Evolutionary conservation across 1,140 invertebrate genomes (phyloP), one percentile per base, ranked within the genome.

Genomic region (Goniozus legneri): DNA sequence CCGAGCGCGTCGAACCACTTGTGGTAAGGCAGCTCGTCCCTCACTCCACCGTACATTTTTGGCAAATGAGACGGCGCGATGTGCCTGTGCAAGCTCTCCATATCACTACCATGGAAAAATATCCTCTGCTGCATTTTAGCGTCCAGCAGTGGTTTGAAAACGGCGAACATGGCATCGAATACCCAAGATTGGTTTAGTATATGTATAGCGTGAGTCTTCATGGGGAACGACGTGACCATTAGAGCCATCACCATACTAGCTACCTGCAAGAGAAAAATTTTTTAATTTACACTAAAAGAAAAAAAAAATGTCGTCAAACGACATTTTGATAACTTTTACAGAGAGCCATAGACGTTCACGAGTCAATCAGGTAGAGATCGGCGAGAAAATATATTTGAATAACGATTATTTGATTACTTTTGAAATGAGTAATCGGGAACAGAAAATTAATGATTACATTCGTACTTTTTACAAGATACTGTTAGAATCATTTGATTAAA

Each of bases 151-250:
- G 87, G 87, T 58, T 88, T 88, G 60, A 91, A 89, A 6, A 89
- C 81, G 36, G 80, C 81, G 62, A 83, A 90, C 16, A 87, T 83
- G 22, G 86, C 83, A 58, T 88, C 87, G 59, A 90, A 90, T 1
- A 88, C 67, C 85, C 86, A 89, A 0, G 87, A 86, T 57, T 91
- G 85, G 58, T 88, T 82, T 0, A 91, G 77, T 31, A 91, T 84
- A 64, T 91, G 88, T 30, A 91, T 81, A 0, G 86, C 84, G 47
- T 86, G 70, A 0, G 84, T 87, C 27, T 81, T 84, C 53, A 87
- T 81, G 0, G 88, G 87, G 62, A 88, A 88, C 40, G 84, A 80
- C 0, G 84, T 83, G 78, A 79, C 73, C 62, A 77, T 75, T 21
- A 76, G 30, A 0, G 71, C 60, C 21, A 74, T 38, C 10, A 75